These are phyloP conservation scores for Netelia virgata DNA, from an alignment of 2,888 invertebrate genomes.

Conservation along the genomic window DNA sequence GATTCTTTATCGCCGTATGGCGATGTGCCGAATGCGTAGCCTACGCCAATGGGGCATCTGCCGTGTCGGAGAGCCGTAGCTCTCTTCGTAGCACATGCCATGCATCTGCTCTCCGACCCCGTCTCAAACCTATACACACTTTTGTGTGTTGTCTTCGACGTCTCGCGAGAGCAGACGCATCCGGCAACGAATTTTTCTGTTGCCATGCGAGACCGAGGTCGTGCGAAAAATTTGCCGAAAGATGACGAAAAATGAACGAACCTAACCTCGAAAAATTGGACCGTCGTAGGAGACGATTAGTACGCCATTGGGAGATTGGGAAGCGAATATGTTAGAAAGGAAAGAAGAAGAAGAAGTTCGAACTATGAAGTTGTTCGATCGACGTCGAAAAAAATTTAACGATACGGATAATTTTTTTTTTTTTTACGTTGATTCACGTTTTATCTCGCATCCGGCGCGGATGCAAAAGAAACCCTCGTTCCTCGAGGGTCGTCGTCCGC, in stretches of 20 bases:
- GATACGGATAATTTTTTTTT: constrained; percentile 29
- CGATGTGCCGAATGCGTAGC: constrained; percentile 55
- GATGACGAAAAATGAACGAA: constrained; percentile 1
- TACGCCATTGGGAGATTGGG: background rate
- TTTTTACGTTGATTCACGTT: background rate
- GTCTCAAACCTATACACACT: constrained; percentile 73
- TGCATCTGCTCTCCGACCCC: constrained; percentile 82
- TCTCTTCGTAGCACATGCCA: constrained; percentile 81
- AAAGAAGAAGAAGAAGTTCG: background rate
- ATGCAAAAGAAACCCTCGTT: background rate
- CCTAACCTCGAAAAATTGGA: constrained; percentile 8
- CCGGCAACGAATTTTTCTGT: constrained; percentile 77
- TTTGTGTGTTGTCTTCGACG: constrained; percentile 80
- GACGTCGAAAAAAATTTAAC: background rate
- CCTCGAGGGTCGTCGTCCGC: constrained; percentile 25
- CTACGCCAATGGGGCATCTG: constrained; percentile 84
- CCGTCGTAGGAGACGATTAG: background rate
- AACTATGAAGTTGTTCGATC: no score
- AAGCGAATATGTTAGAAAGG: background rate
- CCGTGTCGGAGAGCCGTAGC: constrained; percentile 67
- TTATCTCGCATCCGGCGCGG: constrained; percentile 39
- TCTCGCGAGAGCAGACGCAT: constrained; percentile 54
- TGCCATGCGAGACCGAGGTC: constrained; percentile 74
- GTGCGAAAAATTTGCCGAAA: constrained; percentile 13
- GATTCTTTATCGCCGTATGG: constrained; percentile 51